These are phyloP conservation scores for Epirrhoe alternata DNA, from an alignment of 2,888 invertebrate genomes.

Conservation along the genomic window DNA sequence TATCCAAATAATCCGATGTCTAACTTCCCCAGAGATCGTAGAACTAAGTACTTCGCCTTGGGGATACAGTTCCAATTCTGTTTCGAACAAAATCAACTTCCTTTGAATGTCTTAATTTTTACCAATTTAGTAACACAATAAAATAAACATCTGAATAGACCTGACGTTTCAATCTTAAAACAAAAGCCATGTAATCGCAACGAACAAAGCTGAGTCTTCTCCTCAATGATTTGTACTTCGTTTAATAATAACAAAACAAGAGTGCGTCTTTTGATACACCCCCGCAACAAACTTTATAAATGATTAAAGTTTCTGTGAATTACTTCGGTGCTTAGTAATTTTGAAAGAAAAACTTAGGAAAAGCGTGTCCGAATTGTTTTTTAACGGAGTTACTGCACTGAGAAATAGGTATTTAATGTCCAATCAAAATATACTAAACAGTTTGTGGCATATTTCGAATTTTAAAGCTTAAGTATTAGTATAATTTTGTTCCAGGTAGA, in stretches of 20 bases:
- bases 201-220: slow-evolving; percentile 10
- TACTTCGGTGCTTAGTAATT: slow-evolving; percentile 60
- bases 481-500: background rate
- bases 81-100: too few species aligned
- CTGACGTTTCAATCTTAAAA: slow-evolving; percentile 1
- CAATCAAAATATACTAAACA: too few species aligned
- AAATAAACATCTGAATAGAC: too few species aligned
- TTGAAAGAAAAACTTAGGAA: slow-evolving; percentile 46
- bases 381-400: too few species aligned
- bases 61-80: too few species aligned
- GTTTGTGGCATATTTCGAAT: too few species aligned
- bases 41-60: too few species aligned
- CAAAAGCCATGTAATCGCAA: slow-evolving; percentile 13
- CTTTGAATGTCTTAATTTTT: too few species aligned
- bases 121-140: too few species aligned
- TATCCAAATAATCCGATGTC: too few species aligned
- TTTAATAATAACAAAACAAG: slow-evolving; percentile 35
- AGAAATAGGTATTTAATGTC: background rate
- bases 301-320: slow-evolving; percentile 63
- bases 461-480: too few species aligned
- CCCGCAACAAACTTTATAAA: slow-evolving; percentile 60
- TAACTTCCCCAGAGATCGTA: too few species aligned
- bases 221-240: slow-evolving; percentile 29
- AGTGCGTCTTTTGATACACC: slow-evolving; percentile 49
- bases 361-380: slow-evolving; percentile 8